Evolutionary conservation across 2,113 vertebrate genomes (phyloP).

Genomic region (Myocastor coypus): DNA sequence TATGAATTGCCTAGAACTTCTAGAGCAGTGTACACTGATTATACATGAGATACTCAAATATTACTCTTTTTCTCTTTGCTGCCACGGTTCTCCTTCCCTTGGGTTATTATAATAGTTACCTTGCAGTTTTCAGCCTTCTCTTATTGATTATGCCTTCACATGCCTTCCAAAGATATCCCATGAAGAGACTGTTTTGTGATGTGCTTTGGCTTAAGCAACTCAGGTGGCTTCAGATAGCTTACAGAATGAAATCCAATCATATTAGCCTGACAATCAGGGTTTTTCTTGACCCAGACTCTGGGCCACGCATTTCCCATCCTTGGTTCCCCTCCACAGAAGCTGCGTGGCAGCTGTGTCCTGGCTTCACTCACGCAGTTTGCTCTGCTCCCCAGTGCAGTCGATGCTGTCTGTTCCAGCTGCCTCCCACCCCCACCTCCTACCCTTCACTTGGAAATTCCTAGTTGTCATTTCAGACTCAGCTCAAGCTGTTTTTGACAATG

Average conservation of each 20-base stretch:
- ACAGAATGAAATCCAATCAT: neutral
- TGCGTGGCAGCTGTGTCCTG: neutral
- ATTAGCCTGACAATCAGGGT: neutral
- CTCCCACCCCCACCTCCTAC: slow-evolving; percentile 67
- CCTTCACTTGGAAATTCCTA: slow-evolving; percentile 64
- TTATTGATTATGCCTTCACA: neutral
- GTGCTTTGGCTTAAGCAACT: neutral
- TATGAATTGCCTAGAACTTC: neutral
- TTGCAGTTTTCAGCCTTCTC: neutral
- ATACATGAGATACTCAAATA: neutral
- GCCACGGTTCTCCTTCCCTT: neutral
- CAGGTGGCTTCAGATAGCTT: neutral
- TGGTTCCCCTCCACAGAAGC: neutral
- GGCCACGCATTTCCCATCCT: neutral
- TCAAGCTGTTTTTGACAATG: slow-evolving; percentile 68
- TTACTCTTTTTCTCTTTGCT: slow-evolving; percentile 15
- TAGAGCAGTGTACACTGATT: neutral
- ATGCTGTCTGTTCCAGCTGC: slow-evolving; percentile 66
- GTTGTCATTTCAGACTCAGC: slow-evolving; percentile 61
- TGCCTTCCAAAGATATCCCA: neutral
- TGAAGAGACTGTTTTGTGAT: neutral
- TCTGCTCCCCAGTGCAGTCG: slow-evolving; percentile 48
- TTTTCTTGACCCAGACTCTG: neutral
- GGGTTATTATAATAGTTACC: neutral
- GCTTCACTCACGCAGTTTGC: neutral